phyloP scores from a whole-genome alignment of 2,797 vertebrate species.

The Manis crassicaudata region DNA sequence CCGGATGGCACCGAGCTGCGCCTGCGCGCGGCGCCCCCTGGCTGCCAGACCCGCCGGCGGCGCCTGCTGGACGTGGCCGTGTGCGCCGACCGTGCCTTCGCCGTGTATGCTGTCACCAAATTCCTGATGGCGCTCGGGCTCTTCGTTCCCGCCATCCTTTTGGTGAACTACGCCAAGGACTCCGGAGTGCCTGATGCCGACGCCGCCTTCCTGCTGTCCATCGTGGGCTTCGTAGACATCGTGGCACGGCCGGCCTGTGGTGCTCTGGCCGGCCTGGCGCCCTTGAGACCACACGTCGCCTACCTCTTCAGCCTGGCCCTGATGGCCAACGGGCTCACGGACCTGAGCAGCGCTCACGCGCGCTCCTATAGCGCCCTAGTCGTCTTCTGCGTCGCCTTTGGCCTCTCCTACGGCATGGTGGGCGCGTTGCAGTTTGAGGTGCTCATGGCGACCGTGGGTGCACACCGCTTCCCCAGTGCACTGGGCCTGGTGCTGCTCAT shows the following conservation, averaged over 20 bases:
- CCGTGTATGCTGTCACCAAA: slow-evolving; percentile 87
- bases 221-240: slow-evolving; percentile 90
- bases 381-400: slow-evolving; percentile 90
- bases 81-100: slow-evolving; percentile 85
- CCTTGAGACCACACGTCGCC: slow-evolving; percentile 84
- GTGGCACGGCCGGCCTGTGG: slow-evolving; percentile 90
- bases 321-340: slow-evolving; percentile 89
- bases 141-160: slow-evolving; percentile 88
- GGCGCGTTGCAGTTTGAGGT: slow-evolving; percentile 91
- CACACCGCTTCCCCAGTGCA: slow-evolving; percentile 88
- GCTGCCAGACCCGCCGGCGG: slow-evolving; percentile 75
- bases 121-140: slow-evolving; percentile 90
- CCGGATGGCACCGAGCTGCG: slow-evolving; percentile 52
- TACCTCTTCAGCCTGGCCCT: slow-evolving; percentile 89
- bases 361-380: slow-evolving; percentile 86
- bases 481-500: slow-evolving; percentile 89
- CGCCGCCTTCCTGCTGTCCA: slow-evolving; percentile 89
- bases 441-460: slow-evolving; percentile 89
- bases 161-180: slow-evolving; percentile 91
- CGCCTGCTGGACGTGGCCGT: slow-evolving; percentile 88
- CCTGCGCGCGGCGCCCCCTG: slow-evolving; percentile 73
- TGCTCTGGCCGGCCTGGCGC: slow-evolving; percentile 87
- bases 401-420: slow-evolving; percentile 90
- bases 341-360: slow-evolving; percentile 87
- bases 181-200: slow-evolving; percentile 87